A percentile compares a stretch with the other conserved stretches of the same genome.
phyloP scores from a whole-genome alignment of 2,797 vertebrate genomes.

The Falco columbarius region DNA sequence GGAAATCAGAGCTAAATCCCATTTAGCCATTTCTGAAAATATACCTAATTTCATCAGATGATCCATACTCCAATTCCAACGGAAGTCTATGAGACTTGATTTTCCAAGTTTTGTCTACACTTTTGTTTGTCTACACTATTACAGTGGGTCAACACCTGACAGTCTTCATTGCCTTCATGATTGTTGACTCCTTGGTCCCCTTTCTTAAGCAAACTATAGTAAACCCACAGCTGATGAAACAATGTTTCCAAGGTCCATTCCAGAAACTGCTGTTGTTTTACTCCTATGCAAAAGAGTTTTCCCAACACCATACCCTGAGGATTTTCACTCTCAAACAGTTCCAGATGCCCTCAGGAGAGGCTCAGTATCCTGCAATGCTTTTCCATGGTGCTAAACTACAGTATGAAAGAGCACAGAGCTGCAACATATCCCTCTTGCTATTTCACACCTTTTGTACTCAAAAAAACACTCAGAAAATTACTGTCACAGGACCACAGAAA shows the following conservation, averaged over 20 bases:
- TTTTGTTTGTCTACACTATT: neutral
- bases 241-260: neutral
- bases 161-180: neutral
- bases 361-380: neutral
- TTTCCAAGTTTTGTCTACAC: too few species aligned
- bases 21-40: neutral
- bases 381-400: neutral
- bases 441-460: neutral
- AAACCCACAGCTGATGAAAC: neutral
- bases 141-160: neutral
- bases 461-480: neutral
- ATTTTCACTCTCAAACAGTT: neutral
- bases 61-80: neutral
- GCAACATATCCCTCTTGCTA: fast-evolving
- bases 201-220: neutral
- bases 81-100: neutral
- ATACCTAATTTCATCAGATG: neutral
- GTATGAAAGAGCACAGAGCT: neutral
- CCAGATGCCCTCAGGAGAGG: neutral
- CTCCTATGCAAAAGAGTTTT: neutral
- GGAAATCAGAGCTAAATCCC: neutral
- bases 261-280: neutral
- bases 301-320: neutral
- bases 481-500: neutral
- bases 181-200: neutral